These are phyloP conservation scores for Borostomias antarcticus DNA, from an alignment of 2,797 vertebrate genomes.

Conservation along the genomic window DNA sequence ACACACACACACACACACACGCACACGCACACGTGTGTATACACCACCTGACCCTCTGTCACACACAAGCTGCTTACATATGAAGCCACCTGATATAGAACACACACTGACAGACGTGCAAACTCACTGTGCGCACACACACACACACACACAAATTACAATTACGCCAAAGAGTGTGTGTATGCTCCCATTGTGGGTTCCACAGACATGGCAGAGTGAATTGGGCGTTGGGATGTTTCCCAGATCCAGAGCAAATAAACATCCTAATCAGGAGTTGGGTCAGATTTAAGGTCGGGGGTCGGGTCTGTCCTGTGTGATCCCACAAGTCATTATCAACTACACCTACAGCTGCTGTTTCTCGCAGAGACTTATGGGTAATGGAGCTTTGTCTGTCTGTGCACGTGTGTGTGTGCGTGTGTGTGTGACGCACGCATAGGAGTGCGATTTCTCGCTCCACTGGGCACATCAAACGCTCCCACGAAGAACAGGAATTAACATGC, in stretches of 20 bases:
- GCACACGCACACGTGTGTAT: neutral
- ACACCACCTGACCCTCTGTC: too few species aligned
- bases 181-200: too few species aligned
- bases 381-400: neutral
- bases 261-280: neutral
- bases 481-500: constrained; percentile 8
- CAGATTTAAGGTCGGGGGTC: neutral
- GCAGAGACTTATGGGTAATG: neutral
- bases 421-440: too few species aligned
- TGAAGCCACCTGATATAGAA: too few species aligned
- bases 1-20: neutral
- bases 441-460: constrained; percentile 7
- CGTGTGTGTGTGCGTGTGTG: too few species aligned
- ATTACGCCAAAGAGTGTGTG: too few species aligned
- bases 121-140: too few species aligned
- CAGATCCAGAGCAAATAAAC: neutral
- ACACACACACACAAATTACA: too few species aligned
- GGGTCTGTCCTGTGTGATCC: neutral
- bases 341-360: neutral
- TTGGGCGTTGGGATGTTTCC: too few species aligned
- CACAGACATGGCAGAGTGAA: too few species aligned
- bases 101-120: too few species aligned
- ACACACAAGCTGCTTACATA: too few species aligned
- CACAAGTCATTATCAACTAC: neutral
- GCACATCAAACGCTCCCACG: constrained; percentile 4